Conservation (phyloP, 23 tunicate genomes). For the Ciona savignyi region DNA sequence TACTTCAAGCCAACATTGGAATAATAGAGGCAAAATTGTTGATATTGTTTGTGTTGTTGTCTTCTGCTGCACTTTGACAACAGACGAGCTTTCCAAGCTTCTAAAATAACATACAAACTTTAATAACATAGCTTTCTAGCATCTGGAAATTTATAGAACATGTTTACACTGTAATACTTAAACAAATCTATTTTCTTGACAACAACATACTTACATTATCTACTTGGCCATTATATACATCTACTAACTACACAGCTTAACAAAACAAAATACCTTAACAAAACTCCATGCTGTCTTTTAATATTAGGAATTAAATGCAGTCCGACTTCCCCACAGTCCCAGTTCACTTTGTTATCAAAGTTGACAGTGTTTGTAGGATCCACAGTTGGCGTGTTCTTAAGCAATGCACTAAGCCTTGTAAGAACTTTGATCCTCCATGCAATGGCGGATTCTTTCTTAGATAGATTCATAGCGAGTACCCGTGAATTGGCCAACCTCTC, state of each 20-base stretch:
- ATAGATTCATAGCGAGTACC: constrained; percentile 36
- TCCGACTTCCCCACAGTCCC: neutral
- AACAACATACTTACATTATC: too few species aligned
- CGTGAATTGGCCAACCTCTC: constrained; percentile 7
- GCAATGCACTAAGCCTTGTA: constrained; percentile 25
- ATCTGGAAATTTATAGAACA: neutral
- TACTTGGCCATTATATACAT: too few species aligned
- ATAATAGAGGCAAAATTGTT: neutral
- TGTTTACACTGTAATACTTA: too few species aligned
- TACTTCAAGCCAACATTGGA: constrained; percentile 23
- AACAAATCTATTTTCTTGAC: too few species aligned
- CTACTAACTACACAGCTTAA: too few species aligned
- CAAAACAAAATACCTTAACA: constrained; percentile 5
- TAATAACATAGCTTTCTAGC: too few species aligned
- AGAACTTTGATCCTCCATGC: constrained; percentile 57
- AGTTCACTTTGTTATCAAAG: neutral
- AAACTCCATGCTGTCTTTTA: neutral
- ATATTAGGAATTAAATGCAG: neutral
- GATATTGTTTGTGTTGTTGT: neutral
- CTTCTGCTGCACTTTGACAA: neutral
- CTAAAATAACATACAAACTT: neutral
- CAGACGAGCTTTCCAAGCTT: neutral
- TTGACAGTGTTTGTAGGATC: neutral
- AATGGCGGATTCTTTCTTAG: constrained; percentile 64
- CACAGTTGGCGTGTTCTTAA: neutral